Conservation (phyloP, 2,113 vertebrate species). For the Nannospalax galili region DNA sequence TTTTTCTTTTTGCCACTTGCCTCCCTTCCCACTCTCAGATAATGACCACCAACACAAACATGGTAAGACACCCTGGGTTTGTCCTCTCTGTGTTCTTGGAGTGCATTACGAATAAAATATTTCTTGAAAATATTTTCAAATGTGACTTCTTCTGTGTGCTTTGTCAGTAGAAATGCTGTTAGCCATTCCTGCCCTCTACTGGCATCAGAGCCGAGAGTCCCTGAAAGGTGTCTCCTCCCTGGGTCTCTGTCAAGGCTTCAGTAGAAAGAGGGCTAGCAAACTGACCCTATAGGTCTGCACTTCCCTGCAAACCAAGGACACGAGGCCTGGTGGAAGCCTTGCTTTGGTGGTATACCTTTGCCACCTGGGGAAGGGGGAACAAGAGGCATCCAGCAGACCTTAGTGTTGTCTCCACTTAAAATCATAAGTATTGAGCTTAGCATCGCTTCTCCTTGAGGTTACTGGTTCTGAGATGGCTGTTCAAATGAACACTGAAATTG, state of each 20-base stretch:
- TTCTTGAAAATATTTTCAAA: conserved; percentile 78
- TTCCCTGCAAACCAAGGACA: neutral
- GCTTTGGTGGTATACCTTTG: neutral
- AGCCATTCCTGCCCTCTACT: conserved; percentile 2
- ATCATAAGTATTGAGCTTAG: neutral
- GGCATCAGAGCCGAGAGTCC: neutral
- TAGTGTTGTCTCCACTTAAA: no score
- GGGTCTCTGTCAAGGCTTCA: neutral
- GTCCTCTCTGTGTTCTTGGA: conserved; percentile 84
- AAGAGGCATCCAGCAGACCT: neutral
- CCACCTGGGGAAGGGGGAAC: neutral
- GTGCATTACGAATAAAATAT: conserved; percentile 81
- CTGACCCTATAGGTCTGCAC: neutral
- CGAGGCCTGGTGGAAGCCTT: neutral
- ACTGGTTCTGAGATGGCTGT: neutral
- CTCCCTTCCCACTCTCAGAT: conserved; percentile 96
- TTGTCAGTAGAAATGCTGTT: conserved; percentile 64
- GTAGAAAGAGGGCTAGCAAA: neutral
- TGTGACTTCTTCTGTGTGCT: conserved; percentile 68
- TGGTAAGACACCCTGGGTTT: conserved; percentile 94
- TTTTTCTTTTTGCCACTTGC: conserved; percentile 90
- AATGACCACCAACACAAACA: conserved; percentile 97
- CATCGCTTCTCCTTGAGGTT: neutral
- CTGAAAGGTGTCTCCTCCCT: conserved; percentile 43
- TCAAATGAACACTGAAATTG: neutral